These are phyloP conservation scores for Neotragus pygmaeus DNA, from an alignment of 2,113 vertebrate species.

Conservation along the genomic window DNA sequence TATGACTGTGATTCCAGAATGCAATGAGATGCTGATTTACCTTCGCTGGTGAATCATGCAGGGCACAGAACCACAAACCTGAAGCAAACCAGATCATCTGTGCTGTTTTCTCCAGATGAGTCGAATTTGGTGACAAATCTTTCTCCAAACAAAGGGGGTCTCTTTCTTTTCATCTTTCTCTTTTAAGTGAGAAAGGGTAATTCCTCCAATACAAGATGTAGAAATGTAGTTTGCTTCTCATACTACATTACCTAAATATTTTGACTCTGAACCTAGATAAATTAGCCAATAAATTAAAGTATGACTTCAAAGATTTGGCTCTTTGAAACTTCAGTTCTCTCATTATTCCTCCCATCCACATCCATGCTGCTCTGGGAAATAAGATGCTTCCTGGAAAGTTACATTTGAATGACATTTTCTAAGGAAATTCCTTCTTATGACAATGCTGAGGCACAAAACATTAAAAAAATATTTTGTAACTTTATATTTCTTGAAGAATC, in stretches of 20 bases:
- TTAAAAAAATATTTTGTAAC: slow-evolving; percentile 50
- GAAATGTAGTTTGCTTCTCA: background rate
- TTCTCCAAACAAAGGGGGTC: background rate
- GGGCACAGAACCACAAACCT: slow-evolving; percentile 4
- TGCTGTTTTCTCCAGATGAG: slow-evolving; percentile 49
- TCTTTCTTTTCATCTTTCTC: background rate
- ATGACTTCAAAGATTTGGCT: slow-evolving; percentile 8
- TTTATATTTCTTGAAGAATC: slow-evolving; percentile 41
- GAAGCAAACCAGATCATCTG: slow-evolving; percentile 60
- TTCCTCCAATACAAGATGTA: background rate
- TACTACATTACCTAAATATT: background rate
- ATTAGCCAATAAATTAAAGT: slow-evolving; percentile 47
- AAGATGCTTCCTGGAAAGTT: slow-evolving; percentile 59
- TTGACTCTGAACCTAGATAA: background rate
- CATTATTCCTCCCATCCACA: background rate
- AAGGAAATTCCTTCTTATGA: slow-evolving; percentile 49
- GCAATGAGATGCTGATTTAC: slow-evolving; percentile 66
- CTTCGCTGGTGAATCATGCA: slow-evolving; percentile 61
- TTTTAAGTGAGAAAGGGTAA: slow-evolving; percentile 28
- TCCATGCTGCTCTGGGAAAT: background rate
- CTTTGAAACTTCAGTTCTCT: background rate
- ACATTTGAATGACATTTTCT: slow-evolving; percentile 66
- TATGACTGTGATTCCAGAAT: slow-evolving; percentile 28
- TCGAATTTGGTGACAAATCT: background rate
- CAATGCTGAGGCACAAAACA: slow-evolving; percentile 46